phyloP scores from a whole-genome alignment of 1,140 invertebrate genomes.

The Oncopodura yosiiana region DNA sequence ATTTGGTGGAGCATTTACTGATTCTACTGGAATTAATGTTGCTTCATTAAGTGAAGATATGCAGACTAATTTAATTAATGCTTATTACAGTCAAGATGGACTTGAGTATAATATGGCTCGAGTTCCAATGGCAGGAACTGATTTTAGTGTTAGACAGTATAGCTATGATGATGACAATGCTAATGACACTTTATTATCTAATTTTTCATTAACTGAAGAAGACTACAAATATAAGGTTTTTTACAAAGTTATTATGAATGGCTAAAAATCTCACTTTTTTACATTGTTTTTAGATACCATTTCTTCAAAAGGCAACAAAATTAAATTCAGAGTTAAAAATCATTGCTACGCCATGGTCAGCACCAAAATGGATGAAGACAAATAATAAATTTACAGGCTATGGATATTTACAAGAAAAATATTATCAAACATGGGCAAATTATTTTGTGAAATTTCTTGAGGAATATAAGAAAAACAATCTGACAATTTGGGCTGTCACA shows the following conservation, averaged over 20 bases:
- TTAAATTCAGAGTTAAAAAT: conserved; percentile 45
- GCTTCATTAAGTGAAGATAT: conserved; percentile 38
- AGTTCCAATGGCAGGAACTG: conserved; percentile 69
- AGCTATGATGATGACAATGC: conserved; percentile 52
- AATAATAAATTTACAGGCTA: conserved; percentile 51
- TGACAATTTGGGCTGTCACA: conserved; percentile 54
- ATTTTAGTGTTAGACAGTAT: conserved; percentile 63
- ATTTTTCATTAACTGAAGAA: conserved; percentile 56
- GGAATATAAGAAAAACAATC: conserved; percentile 45
- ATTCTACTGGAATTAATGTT: conserved; percentile 48
- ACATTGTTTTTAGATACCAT: conserved; percentile 50
- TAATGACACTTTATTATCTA: conserved; percentile 50
- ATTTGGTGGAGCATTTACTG: conserved; percentile 52
- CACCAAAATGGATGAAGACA: conserved; percentile 90
- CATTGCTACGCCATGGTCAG: conserved; percentile 66
- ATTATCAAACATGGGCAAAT: conserved; percentile 67
- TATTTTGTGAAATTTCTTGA: conserved; percentile 64
- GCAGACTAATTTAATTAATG: conserved; percentile 47
- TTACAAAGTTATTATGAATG: neutral
- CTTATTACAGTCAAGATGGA: conserved; percentile 42
- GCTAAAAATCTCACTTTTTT: neutral
- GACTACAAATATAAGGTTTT: conserved; percentile 55
- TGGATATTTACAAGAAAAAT: conserved; percentile 52
- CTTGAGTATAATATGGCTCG: conserved; percentile 65
- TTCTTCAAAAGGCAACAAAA: conserved; percentile 46